These are phyloP conservation scores for Chaetura pelagica DNA, from an alignment of 2,113 vertebrate genomes.

Conservation along the genomic window DNA sequence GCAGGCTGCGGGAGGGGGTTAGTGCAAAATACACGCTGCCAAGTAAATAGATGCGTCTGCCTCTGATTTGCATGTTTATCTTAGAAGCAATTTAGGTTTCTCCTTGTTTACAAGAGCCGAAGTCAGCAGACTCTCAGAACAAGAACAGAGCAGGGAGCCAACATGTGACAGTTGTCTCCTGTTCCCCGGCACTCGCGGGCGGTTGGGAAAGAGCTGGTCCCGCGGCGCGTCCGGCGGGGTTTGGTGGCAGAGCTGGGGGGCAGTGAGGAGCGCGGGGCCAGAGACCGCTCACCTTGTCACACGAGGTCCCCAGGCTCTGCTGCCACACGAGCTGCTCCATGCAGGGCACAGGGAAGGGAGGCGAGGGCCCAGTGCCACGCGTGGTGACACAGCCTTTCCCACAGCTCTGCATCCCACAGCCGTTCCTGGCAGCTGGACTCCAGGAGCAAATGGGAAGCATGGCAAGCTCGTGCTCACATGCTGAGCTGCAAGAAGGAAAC, in stretches of 20 bases:
- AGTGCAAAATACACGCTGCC: background rate
- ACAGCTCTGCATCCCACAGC: background rate
- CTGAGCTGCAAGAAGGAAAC: accelerated
- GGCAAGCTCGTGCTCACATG: accelerated
- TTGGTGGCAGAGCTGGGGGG: background rate
- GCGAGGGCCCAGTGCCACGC: too few species aligned
- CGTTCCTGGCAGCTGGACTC: background rate
- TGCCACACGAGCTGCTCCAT: accelerated
- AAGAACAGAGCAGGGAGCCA: constrained; percentile 46
- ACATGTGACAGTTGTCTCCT: constrained; percentile 50
- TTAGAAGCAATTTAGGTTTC: constrained; percentile 76
- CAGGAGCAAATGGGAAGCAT: accelerated
- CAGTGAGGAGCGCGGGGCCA: background rate
- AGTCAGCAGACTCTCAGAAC: constrained; percentile 69
- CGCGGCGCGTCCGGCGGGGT: too few species aligned
- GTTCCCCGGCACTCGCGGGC: background rate
- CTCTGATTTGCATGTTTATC: constrained; percentile 74
- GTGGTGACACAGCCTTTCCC: too few species aligned
- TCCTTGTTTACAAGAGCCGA: constrained; percentile 71
- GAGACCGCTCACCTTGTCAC: background rate
- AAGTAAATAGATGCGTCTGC: constrained; percentile 58
- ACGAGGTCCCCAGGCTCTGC: accelerated
- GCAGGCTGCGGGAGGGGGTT: background rate
- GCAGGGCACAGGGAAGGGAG: too few species aligned
- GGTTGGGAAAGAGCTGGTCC: background rate